These are phyloP conservation scores for Anoura caudifer DNA, from an alignment of 2,113 vertebrate species.

Conservation along the genomic window DNA sequence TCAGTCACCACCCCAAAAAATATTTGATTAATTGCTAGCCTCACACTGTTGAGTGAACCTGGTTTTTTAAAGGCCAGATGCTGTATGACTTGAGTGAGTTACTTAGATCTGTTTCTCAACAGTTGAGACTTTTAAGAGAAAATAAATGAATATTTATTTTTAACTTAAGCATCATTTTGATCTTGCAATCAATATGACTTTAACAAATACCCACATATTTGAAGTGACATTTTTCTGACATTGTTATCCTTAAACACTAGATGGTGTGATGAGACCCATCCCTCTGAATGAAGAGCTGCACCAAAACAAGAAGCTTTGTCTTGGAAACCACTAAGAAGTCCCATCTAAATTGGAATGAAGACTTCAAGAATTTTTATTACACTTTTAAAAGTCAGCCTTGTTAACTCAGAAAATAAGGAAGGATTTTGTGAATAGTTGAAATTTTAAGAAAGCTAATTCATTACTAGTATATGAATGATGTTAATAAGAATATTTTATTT, in stretches of 20 bases:
- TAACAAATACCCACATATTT: background rate
- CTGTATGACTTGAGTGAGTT: background rate
- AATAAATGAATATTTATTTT: background rate
- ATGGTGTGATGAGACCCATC: constrained; percentile 73
- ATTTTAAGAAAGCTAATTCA: constrained; percentile 71
- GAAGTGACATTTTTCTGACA: background rate
- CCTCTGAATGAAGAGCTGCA: constrained; percentile 75
- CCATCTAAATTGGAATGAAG: background rate
- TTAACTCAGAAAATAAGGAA: constrained; percentile 70
- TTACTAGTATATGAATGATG: constrained; percentile 43
- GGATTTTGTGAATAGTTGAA: constrained; percentile 71
- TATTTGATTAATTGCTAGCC: background rate
- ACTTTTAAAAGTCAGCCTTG: constrained; percentile 70
- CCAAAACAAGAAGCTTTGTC: constrained; percentile 80
- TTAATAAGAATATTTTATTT: constrained; percentile 45
- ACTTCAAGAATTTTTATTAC: constrained; percentile 38
- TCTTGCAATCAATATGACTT: background rate
- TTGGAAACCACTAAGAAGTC: constrained; percentile 70
- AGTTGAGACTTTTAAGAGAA: constrained; percentile 18
- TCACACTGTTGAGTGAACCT: background rate
- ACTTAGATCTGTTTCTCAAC: background rate
- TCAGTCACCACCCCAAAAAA: background rate
- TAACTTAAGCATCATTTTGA: background rate
- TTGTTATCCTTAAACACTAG: constrained; percentile 65
- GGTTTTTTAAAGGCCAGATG: background rate